Percentiles rank a stretch among this genome's conserved stretches.
Conservation (phyloP, 1,140 invertebrate species). For the Oreohelix idahoensis region DNA sequence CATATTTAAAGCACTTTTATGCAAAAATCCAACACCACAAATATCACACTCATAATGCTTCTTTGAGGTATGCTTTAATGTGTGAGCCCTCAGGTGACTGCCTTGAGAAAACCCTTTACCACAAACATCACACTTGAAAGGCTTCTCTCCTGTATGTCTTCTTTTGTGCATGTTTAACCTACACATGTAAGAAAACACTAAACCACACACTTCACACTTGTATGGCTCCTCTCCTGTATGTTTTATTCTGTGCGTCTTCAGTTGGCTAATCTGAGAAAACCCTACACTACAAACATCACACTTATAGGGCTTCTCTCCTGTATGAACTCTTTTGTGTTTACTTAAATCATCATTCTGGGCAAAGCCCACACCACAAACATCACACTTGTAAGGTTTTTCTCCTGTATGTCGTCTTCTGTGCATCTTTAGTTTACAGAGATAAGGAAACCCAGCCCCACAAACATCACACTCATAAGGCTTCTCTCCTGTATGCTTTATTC, state of each 20-base stretch:
- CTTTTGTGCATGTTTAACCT: not conserved
- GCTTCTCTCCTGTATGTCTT: constrained; percentile 17
- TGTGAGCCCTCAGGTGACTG: not conserved
- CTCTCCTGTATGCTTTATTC: constrained; percentile 71
- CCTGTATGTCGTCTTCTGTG: not conserved
- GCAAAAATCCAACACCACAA: not conserved
- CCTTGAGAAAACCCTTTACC: not conserved
- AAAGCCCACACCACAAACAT: not conserved
- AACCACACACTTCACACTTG: not conserved
- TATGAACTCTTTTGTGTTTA: not conserved
- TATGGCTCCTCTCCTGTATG: constrained; percentile 32
- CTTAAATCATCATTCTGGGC: not conserved
- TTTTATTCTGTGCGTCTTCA: constrained; percentile 28
- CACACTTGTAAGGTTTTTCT: constrained; percentile 1
- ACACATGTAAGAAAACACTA: not conserved
- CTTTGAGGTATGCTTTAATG: not conserved
- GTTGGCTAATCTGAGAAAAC: constrained; percentile 19
- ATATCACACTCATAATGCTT: constrained; percentile 3
- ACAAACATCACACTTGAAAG: constrained; percentile 8
- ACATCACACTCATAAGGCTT: constrained; percentile 22
- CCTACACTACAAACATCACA: constrained; percentile 5
- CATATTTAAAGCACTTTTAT: not conserved
- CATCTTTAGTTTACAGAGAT: not conserved
- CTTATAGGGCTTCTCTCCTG: constrained; percentile 9
- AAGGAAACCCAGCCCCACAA: not conserved